Conservation (phyloP, 2,888 invertebrate species). For the Andrena hattorfiana region DNA sequence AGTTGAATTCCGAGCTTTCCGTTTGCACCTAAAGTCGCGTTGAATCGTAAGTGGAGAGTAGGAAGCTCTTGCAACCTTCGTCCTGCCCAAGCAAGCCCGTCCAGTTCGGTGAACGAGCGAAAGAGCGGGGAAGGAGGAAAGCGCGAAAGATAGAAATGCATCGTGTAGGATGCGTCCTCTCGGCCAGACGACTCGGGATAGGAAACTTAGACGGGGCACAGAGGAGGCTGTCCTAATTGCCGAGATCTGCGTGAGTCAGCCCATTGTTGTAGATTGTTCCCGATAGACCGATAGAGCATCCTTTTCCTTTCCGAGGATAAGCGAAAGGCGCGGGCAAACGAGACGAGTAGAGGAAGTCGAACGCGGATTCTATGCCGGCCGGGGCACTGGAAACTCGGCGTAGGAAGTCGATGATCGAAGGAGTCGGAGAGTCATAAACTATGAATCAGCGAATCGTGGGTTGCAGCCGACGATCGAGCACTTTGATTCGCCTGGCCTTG, state of each 20-base stretch:
- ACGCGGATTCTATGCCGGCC: not conserved
- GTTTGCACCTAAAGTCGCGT: not conserved
- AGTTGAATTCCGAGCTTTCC: not conserved
- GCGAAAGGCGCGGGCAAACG: slow-evolving; percentile 9
- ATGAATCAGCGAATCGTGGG: slow-evolving; percentile 31
- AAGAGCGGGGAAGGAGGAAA: not conserved
- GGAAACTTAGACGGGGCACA: slow-evolving; percentile 22
- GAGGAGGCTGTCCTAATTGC: slow-evolving; percentile 64
- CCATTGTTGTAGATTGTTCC: slow-evolving; percentile 51
- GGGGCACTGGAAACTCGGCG: not conserved
- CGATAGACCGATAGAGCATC: slow-evolving; percentile 6
- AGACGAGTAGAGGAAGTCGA: slow-evolving; percentile 34
- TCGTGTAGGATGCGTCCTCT: slow-evolving; percentile 27
- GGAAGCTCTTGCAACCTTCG: not conserved
- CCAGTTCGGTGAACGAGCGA: not conserved
- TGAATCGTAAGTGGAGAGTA: not conserved
- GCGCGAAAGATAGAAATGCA: slow-evolving; percentile 14
- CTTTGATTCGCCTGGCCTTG: slow-evolving; percentile 22
- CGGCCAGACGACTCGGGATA: slow-evolving; percentile 20
- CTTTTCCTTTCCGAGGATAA: slow-evolving; percentile 23
- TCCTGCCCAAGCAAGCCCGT: slow-evolving; percentile 1
- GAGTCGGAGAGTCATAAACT: not conserved
- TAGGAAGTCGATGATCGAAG: not conserved
- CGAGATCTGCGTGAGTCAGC: slow-evolving; percentile 63
- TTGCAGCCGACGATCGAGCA: not conserved